Percentiles rank a stretch among this genome's conserved stretches.
phyloP scores from a whole-genome alignment of 2,797 vertebrate genomes.

The Bradypodion ventrale region DNA sequence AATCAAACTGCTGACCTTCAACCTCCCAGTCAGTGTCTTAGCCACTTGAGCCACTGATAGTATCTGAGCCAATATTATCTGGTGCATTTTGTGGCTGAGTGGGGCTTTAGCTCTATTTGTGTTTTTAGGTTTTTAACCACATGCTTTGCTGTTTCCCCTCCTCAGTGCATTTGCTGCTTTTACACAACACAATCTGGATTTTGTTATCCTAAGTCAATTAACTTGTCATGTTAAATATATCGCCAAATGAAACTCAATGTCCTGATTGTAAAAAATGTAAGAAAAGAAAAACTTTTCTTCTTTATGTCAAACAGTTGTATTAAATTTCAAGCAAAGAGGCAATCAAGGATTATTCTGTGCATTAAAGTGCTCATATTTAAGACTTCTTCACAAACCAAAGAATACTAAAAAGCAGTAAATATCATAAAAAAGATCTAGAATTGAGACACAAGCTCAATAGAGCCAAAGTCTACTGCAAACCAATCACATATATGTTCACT shows the following conservation, averaged over 20 bases:
- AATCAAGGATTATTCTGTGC: background rate
- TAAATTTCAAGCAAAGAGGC: slow-evolving; percentile 15
- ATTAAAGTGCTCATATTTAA: background rate
- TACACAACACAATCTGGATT: background rate
- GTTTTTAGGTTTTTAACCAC: background rate
- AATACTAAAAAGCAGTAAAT: background rate
- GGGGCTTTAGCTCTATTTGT: background rate
- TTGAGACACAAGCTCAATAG: no score
- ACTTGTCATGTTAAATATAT: background rate
- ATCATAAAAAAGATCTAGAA: no score
- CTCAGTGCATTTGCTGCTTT: background rate
- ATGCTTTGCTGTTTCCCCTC: background rate
- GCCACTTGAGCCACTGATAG: no score
- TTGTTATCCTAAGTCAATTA: background rate
- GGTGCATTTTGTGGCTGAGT: background rate
- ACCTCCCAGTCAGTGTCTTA: no score
- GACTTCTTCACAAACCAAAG: background rate
- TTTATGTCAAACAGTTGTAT: background rate
- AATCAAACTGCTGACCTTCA: no score
- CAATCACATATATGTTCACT: background rate
- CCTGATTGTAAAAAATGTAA: background rate
- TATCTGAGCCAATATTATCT: no score
- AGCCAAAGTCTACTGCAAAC: background rate
- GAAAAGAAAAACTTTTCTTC: slow-evolving; percentile 13
- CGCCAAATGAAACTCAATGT: background rate